These are phyloP conservation scores for Callyntrura guangdongensis DNA, from an alignment of 2,888 invertebrate genomes.

Conservation along the genomic window DNA sequence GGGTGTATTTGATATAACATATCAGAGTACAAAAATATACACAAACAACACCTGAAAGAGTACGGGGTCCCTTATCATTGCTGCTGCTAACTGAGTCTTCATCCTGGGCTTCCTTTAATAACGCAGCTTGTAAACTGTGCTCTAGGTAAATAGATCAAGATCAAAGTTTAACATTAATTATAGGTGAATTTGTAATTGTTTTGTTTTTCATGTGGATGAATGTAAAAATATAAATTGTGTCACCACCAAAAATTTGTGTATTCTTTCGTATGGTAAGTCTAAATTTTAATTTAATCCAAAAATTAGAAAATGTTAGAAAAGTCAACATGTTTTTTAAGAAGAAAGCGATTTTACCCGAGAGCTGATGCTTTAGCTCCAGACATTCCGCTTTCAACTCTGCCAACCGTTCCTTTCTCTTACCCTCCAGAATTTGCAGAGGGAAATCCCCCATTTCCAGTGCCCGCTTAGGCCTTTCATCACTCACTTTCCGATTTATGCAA, in stretches of 20 bases:
- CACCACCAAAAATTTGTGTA: too few species aligned
- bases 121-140: conserved; percentile 53
- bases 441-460: conserved; percentile 72
- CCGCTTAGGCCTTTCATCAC: conserved; percentile 65
- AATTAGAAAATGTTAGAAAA: conserved; percentile 5
- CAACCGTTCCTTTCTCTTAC: conserved; percentile 63
- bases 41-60: conserved; percentile 39
- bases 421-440: conserved; percentile 73
- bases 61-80: conserved; percentile 19
- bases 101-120: conserved; percentile 57
- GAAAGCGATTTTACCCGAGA: conserved; percentile 63
- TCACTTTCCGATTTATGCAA: conserved; percentile 68
- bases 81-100: background rate
- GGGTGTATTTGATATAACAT: too few species aligned
- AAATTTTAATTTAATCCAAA: too few species aligned
- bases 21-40: too few species aligned
- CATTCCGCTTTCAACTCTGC: conserved; percentile 73
- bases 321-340: background rate
- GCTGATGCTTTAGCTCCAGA: conserved; percentile 66
- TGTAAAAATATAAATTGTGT: too few species aligned
- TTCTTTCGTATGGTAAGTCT: too few species aligned
- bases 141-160: conserved; percentile 20
- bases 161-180: background rate
- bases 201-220: too few species aligned
- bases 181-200: background rate